These are phyloP conservation scores for Synodontis membranacea DNA, from an alignment of 2,113 vertebrate species.

Conservation along the genomic window DNA sequence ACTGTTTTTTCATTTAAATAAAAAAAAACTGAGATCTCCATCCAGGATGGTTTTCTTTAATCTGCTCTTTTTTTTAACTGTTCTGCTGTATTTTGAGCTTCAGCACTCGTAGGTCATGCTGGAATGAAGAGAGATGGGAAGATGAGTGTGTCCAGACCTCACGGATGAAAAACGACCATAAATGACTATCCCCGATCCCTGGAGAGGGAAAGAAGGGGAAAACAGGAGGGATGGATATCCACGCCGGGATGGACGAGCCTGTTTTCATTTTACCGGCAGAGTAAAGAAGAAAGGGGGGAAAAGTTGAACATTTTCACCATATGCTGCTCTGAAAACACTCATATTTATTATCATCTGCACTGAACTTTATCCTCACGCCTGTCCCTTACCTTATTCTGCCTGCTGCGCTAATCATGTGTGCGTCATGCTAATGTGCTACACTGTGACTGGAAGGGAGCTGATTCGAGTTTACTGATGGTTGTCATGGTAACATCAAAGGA, in stretches of 20 bases:
- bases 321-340: conserved; percentile 49
- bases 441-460: conserved; percentile 52
- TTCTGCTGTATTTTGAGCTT: background rate
- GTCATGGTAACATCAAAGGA: background rate
- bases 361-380: conserved; percentile 51
- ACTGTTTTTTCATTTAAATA: background rate
- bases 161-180: conserved; percentile 27
- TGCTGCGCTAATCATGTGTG: background rate
- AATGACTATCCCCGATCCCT: conserved; percentile 30
- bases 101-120: background rate
- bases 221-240: background rate
- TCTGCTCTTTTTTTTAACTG: background rate
- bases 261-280: conserved; percentile 45
- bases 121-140: conserved; percentile 4
- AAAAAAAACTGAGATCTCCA: background rate
- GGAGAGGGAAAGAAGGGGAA: background rate
- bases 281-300: background rate
- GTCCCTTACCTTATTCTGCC: conserved; percentile 16
- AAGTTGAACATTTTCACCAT: conserved; percentile 36
- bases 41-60: background rate
- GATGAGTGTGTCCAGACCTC: conserved; percentile 25
- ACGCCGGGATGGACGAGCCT: conserved; percentile 34
- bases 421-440: conserved; percentile 7
- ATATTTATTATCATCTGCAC: conserved; percentile 53
- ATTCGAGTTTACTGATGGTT: background rate